These are phyloP conservation scores for Poeciliopsis turrubarensis DNA, from an alignment of 2,113 vertebrate genomes.

Conservation along the genomic window DNA sequence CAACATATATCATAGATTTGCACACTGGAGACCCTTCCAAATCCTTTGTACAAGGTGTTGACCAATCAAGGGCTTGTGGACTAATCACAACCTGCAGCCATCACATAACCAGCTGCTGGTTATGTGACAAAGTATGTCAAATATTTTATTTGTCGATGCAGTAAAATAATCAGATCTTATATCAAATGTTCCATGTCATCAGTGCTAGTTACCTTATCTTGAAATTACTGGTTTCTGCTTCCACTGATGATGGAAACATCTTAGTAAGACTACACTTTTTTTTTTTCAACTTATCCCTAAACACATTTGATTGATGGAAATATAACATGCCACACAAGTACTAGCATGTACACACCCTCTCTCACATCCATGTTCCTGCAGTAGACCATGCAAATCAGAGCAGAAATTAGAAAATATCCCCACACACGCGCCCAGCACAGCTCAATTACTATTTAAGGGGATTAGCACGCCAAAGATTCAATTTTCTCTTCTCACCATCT, in stretches of 20 bases:
- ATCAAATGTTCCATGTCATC: constrained; percentile 39
- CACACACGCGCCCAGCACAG: constrained; percentile 28
- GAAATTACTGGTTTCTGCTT: constrained; percentile 21
- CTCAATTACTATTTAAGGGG: constrained; percentile 56
- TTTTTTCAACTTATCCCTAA: neutral
- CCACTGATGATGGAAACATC: neutral
- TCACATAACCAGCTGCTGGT: no score
- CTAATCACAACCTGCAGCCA: no score
- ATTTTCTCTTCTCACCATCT: constrained; percentile 42
- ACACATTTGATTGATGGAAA: constrained; percentile 48
- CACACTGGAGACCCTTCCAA: no score
- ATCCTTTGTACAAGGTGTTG: no score
- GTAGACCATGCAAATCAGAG: constrained; percentile 52
- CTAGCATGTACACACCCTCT: constrained; percentile 52
- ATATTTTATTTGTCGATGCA: constrained; percentile 14
- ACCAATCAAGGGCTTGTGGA: no score
- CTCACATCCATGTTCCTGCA: constrained; percentile 35
- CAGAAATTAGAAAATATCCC: constrained; percentile 50
- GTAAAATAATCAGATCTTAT: constrained; percentile 24
- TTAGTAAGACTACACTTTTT: neutral
- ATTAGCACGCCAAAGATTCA: constrained; percentile 65
- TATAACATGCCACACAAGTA: constrained; percentile 39
- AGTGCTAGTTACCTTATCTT: constrained; percentile 39
- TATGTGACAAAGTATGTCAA: neutral
- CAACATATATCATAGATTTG: neutral